Conservation (phyloP, 2,888 invertebrate genomes). For the Terebella lapidaria region DNA sequence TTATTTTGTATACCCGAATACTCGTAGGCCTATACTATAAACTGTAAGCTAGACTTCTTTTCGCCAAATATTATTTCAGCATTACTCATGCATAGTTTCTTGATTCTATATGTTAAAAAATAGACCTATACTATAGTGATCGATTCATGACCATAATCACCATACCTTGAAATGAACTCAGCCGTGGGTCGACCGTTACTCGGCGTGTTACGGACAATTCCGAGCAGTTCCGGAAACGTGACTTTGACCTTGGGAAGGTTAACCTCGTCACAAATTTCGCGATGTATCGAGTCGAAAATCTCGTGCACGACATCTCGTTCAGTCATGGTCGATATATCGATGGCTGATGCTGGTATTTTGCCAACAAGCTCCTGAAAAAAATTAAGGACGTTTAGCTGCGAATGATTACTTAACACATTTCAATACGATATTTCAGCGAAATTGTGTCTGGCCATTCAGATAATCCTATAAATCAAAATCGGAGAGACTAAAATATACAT, state of each 20-base stretch:
- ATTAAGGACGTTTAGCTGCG: too few relatives aligned
- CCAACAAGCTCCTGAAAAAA: conserved; percentile 40
- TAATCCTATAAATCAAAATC: neutral
- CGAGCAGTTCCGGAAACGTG: conserved; percentile 42
- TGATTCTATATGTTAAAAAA: too few relatives aligned
- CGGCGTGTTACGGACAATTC: conserved; percentile 45
- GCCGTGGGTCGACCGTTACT: conserved; percentile 50
- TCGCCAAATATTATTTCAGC: too few relatives aligned
- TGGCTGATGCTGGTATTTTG: conserved; percentile 29
- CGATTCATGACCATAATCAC: too few relatives aligned
- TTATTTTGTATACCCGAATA: too few relatives aligned
- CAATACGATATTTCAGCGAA: neutral
- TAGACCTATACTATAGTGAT: too few relatives aligned
- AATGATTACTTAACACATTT: too few relatives aligned
- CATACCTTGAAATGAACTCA: conserved; percentile 52
- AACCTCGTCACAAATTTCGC: conserved; percentile 52
- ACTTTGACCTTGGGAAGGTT: conserved; percentile 42
- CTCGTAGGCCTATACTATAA: too few relatives aligned
- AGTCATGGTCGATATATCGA: conserved; percentile 30
- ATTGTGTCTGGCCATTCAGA: neutral
- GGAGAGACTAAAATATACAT: too few relatives aligned
- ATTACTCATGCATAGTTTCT: too few relatives aligned
- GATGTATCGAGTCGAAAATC: conserved; percentile 49
- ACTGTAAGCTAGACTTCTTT: too few relatives aligned
- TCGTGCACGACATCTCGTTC: conserved; percentile 38